Base-by-base conservation (phyloP, 2,113 vertebrate genomes). In the Platichthys stellatus region DNA sequence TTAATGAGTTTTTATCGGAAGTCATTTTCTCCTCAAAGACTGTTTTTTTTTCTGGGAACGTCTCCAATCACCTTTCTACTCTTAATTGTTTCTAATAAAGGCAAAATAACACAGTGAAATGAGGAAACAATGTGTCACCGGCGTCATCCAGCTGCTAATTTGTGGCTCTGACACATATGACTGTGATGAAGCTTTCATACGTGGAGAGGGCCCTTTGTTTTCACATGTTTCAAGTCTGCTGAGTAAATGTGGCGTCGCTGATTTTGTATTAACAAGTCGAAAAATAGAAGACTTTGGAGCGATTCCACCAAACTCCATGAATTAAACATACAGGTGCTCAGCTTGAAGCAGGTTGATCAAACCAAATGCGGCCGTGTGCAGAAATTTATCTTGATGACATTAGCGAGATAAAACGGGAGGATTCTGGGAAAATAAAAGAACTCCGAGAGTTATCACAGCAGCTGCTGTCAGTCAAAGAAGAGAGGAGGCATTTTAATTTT, bases 251-350 rank as follows among this genome's bases (percentile, higher is more conserved):
- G 69, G 53, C 66, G 38, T 71, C 70, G 63, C 68, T 81, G 84
- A 83, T 71, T 89, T 51, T 65, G 78, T 63, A 63, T 63, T 31
- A 86, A 86, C 74, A 69, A 80, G 64, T 69, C 10, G 76, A 80
- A 74, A 84, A 70, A 13, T 62, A 75, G 80, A 72, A 81, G 64
- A 69, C 58, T 63, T 57, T 23, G 59, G 71, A 79, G 71, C 56
- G 71, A 87, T 79, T 79, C 57, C 58, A 45, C 65, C 67, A 49
- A 65, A 60, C 65, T 21, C 60, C 56, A 87, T 88, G 80, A 89
- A 90, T 89, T 83, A 91, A 90, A 87, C 75, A 89, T 89, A 73
- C 83, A 83, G 76, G 80, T 78, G 76, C 72, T 82, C 76, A 54
- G 74, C 77, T 86, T 81, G 86, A 90, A 74, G 76, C 64, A 21